These are phyloP conservation scores for Achroia grisella DNA, from an alignment of 1,140 invertebrate species.

Conservation along the genomic window DNA sequence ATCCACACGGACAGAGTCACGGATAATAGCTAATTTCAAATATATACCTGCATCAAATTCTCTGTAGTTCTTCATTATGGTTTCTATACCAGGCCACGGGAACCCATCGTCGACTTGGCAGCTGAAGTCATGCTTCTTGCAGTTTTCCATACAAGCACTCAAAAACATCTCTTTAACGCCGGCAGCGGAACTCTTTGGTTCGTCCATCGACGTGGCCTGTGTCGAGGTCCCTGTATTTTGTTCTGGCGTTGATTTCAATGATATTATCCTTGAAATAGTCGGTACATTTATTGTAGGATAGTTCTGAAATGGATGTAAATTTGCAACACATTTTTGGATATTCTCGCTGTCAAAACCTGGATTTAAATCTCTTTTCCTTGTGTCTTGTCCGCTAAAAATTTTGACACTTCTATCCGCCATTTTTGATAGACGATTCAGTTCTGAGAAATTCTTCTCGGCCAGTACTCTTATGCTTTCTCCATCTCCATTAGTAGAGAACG, in stretches of 20 bases:
- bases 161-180: conserved; percentile 24
- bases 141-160: background rate
- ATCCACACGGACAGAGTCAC: background rate
- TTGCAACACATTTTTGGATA: conserved; percentile 30
- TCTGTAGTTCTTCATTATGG: conserved; percentile 34
- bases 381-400: conserved; percentile 52
- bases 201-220: conserved; percentile 65
- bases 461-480: conserved; percentile 54
- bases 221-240: conserved; percentile 19
- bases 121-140: conserved; percentile 17
- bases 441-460: conserved; percentile 66
- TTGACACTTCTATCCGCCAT: conserved; percentile 67
- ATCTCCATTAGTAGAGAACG: conserved; percentile 14
- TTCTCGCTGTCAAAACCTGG: conserved; percentile 59
- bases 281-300: conserved; percentile 60
- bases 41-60: conserved; percentile 47
- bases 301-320: conserved; percentile 18
- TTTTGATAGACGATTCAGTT: conserved; percentile 60
- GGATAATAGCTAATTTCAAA: conserved; percentile 1
- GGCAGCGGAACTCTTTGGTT: conserved; percentile 51
- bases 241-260: conserved; percentile 44
- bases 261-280: conserved; percentile 63
- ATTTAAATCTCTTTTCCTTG: conserved; percentile 43
- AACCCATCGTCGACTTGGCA: conserved; percentile 30
- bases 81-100: conserved; percentile 43